Evolutionary conservation across 2,888 invertebrate genomes (phyloP).

Genomic region (Heliconius aoede): DNA sequence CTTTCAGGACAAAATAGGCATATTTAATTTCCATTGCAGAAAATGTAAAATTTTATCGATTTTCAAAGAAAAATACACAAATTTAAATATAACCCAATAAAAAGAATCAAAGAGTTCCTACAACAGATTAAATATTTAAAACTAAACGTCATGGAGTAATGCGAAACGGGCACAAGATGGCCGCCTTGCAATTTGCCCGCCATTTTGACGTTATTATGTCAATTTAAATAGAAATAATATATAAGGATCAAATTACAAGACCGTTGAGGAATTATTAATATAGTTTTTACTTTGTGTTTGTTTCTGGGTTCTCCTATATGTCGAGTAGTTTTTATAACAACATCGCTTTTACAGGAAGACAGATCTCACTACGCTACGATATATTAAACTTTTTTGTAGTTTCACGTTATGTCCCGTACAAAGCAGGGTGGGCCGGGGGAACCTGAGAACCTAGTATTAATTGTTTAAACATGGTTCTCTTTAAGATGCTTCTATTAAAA

Average conservation of each 20-base stretch:
- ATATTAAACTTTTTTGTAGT: no score
- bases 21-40: neutral
- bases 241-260: constrained; percentile 45
- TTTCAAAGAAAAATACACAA: neutral
- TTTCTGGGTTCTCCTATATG: neutral
- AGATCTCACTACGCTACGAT: no score
- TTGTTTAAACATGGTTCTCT: no score
- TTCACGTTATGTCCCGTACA: no score
- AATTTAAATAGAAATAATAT: constrained; percentile 48
- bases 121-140: constrained; percentile 39
- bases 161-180: constrained; percentile 40
- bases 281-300: neutral
- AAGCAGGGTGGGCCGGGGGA: no score
- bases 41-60: neutral
- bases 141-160: constrained; percentile 38
- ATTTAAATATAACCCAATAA: neutral
- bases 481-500: no score
- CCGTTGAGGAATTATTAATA: constrained; percentile 1
- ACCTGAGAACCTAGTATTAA: no score
- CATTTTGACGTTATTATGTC: constrained; percentile 43
- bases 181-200: constrained; percentile 37
- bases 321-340: neutral
- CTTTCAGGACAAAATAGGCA: neutral
- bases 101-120: constrained; percentile 26
- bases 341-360: no score